Base-by-base conservation (phyloP, 1,140 invertebrate species). In the Aphaenogaster ashmeadi region DNA sequence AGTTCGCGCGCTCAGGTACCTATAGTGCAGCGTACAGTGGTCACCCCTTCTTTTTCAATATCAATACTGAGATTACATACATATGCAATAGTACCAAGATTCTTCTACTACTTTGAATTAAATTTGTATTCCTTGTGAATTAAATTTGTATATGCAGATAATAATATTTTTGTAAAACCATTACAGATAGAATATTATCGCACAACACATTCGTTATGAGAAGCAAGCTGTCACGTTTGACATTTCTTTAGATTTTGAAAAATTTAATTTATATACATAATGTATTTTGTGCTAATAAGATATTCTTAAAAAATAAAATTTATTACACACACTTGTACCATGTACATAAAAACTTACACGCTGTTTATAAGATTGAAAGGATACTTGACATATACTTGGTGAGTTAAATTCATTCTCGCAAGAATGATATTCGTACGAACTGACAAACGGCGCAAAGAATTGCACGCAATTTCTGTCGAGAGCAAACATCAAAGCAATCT, bases 401-500 rank as follows among this genome's bases (percentile, higher is more conserved):
- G 27, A 21, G 18, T 72, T 56, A 56, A 72, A 44, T 58, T 6
- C 5, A 44, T 60, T 47, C 7, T 15, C 41, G 66, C 69, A 47
- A 84, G n/a, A 47, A 83, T 81, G 47, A 36, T 84, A 47, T 60
- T 47, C 33, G 44, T 58, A 38, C 5, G 38, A 58, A 38, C 41
- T 44, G 54, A 11, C 44, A 81, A 18, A 7, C 13, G 41, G 54
- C 41, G 69, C 69, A 75, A 84, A 84, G 80, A 84, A 84, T 84
- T 38, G 33, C 69, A 27, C 69, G 67, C 71, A 74, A 47, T 75
- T 84, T 83, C 69, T 50, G 54, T 60, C 56, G 54, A 60, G 41
- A 62, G 80, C 54, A 74, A 52, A 74, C 54, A 74, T 84, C 80
- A 84, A 84, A 75, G 80, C 52, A 60, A 84, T 75, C n/a, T 33